Base-by-base conservation (phyloP, 1,140 invertebrate species). In the Aphis gossypii region DNA sequence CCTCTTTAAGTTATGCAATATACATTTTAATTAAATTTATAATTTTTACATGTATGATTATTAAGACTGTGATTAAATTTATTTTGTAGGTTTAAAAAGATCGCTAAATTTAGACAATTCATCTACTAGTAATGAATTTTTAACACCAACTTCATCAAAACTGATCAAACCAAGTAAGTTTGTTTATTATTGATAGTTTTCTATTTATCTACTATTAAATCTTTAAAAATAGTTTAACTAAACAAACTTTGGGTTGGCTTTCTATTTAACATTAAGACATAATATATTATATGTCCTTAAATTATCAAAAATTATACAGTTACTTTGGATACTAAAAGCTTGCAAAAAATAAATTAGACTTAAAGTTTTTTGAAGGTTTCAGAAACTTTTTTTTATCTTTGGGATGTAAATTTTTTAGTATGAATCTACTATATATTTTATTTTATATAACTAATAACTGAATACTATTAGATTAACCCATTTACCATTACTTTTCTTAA, bases 11-110 rank as follows among this genome's bases (percentile, higher is more conserved):
- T 60, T 30, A 30, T 60, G 25, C 25, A 9, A 14, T 0, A 14
- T 18, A n/a, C 18, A 76, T 76, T 18, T n/a, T n/a, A 18, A n/a
- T n/a, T 35, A 11, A 76, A 68, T 76, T 20, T 5, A 76, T 7
- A 2, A 76, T 18, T 76, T n/a, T 76, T 76, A 76, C 60, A 18
- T 51, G 48, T 18, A 18, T 68, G 3, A n/a, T n/a, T n/a, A 18
- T 76, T n/a, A 18, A 18, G 30, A 76, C 5, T n/a, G 11, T 68
- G 18, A 84, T 84, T 84, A 84, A 84, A 84, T 84, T 21, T 84
- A 44, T 84, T 30, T 82, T 83, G 51, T 30, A 92, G 91, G 14
- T 83, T 23, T 41, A 51, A 92, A 92, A 54, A 84, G 46, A 51
- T 90, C 89, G 25, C 54, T 82, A 30, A 84, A 76, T 92, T 54